Evolutionary conservation across 2,797 vertebrate genomes (phyloP).

Genomic region (Sparidentex hasta): DNA sequence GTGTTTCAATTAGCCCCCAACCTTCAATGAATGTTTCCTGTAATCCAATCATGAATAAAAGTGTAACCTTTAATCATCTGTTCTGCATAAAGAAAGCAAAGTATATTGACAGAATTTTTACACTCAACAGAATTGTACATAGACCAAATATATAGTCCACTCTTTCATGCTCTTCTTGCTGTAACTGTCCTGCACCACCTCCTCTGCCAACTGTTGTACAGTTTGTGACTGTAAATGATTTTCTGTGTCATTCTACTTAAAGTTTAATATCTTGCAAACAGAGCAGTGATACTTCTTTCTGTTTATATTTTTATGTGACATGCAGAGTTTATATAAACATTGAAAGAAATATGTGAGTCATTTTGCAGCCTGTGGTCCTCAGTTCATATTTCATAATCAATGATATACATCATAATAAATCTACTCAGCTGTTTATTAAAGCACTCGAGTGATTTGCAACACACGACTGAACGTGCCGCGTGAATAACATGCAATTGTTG

Average conservation of each 20-base stretch:
- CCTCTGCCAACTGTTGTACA: conserved; percentile 88
- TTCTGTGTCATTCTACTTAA: conserved; percentile 87
- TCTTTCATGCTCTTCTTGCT: conserved; percentile 77
- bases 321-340: conserved; percentile 85
- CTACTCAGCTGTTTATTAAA: conserved; percentile 87
- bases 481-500: background rate
- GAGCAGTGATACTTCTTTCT: conserved; percentile 84
- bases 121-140: conserved; percentile 84
- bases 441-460: conserved; percentile 80
- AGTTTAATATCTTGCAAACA: conserved; percentile 88
- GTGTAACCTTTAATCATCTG: conserved; percentile 82
- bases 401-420: conserved; percentile 85
- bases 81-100: conserved; percentile 72
- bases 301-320: conserved; percentile 87
- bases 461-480: conserved; percentile 23
- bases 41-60: conserved; percentile 80
- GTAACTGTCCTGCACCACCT: conserved; percentile 76
- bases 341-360: conserved; percentile 81
- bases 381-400: conserved; percentile 83
- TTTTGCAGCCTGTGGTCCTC: conserved; percentile 80
- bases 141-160: conserved; percentile 74
- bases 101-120: conserved; percentile 76
- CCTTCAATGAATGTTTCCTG: conserved; percentile 85
- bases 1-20: conserved; percentile 72
- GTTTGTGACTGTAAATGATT: conserved; percentile 93